Percentiles rank a stretch among this genome's conserved stretches.
phyloP scores from a whole-genome alignment of 2,797 vertebrate species.

The Sphenodon punctatus region DNA sequence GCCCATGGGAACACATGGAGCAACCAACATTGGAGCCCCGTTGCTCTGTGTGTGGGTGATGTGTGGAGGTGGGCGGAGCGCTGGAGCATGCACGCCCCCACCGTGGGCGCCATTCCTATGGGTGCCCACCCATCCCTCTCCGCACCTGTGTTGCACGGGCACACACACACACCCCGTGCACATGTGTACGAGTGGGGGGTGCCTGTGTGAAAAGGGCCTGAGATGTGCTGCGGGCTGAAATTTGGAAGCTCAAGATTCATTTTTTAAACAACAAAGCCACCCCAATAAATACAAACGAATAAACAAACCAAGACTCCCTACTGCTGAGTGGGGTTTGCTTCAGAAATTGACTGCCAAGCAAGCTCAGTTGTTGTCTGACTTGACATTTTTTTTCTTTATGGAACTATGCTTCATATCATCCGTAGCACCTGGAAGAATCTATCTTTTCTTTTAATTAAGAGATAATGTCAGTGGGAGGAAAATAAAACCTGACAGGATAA shows the following conservation, averaged over 20 bases:
- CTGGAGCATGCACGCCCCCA: too few relatives aligned
- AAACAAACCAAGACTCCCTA: slow-evolving; percentile 19
- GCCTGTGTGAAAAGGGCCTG: too few relatives aligned
- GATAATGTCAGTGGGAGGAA: slow-evolving; percentile 60
- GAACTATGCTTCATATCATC: slow-evolving; percentile 31
- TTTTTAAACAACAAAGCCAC: slow-evolving; percentile 48
- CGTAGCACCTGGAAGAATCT: slow-evolving; percentile 46
- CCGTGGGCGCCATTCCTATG: too few relatives aligned
- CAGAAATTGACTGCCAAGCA: neutral
- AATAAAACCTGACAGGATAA: slow-evolving; percentile 57
- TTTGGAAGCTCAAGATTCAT: slow-evolving; percentile 44
- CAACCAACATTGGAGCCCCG: too few relatives aligned
- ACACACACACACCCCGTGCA: too few relatives aligned
- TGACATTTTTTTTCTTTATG: neutral
- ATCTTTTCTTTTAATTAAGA: slow-evolving; percentile 72
- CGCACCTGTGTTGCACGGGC: too few relatives aligned
- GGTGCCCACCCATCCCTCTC: too few relatives aligned
- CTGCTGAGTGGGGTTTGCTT: neutral
- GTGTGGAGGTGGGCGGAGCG: too few relatives aligned
- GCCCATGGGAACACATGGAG: too few relatives aligned
- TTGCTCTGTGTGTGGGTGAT: too few relatives aligned
- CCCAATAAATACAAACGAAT: slow-evolving; percentile 47
- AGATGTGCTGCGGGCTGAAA: slow-evolving; percentile 53
- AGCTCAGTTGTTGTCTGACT: neutral
- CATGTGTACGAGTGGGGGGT: too few relatives aligned